These are phyloP conservation scores for Coreoperca whiteheadi DNA, from an alignment of 2,113 vertebrate species.

Conservation along the genomic window DNA sequence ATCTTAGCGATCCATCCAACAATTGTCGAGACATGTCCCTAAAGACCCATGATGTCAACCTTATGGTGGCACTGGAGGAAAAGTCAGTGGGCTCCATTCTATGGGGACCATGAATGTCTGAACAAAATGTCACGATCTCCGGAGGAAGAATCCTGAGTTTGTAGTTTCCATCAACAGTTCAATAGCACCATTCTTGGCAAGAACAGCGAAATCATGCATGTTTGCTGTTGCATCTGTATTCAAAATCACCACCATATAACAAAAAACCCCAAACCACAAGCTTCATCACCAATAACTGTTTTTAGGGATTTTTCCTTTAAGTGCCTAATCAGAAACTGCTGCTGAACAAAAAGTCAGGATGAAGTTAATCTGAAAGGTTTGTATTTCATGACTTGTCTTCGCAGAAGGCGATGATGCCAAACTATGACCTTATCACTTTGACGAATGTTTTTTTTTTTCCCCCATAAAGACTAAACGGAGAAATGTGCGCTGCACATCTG, in stretches of 20 bases:
- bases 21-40: too few species aligned
- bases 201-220: conserved; percentile 12
- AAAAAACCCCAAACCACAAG: conserved; percentile 38
- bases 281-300: conserved; percentile 42
- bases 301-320: conserved; percentile 33
- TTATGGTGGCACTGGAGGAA: background rate
- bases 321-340: conserved; percentile 65
- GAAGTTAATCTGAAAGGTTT: conserved; percentile 59
- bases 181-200: background rate
- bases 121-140: background rate
- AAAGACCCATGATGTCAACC: too few species aligned
- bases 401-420: conserved; percentile 54
- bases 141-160: background rate
- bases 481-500: conserved; percentile 57
- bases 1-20: too few species aligned
- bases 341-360: conserved; percentile 43
- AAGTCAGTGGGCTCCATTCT: background rate
- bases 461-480: conserved; percentile 61
- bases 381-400: conserved; percentile 54
- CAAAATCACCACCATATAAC: conserved; percentile 17
- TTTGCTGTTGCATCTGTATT: conserved; percentile 9
- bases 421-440: conserved; percentile 66
- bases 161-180: background rate
- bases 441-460: conserved; percentile 55
- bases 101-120: background rate